Base-by-base conservation (phyloP, 2,797 vertebrate genomes). In the Cossypha niveicapilla region DNA sequence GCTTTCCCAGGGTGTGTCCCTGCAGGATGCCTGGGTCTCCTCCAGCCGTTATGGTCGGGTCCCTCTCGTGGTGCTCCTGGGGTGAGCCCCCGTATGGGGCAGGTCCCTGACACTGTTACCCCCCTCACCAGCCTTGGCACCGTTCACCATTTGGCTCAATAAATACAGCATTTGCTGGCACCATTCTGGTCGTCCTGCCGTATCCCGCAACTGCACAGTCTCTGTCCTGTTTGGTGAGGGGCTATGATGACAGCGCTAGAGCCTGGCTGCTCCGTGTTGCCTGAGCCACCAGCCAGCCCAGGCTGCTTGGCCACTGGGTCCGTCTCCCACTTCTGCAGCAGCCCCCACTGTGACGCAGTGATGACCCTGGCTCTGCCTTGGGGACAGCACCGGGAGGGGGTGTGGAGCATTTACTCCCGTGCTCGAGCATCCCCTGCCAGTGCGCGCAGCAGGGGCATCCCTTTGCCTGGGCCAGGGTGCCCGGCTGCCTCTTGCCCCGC, bases 81-180 rank as follows among this genome's bases (percentile, higher is more conserved):
- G 47, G 41, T 25, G 41, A 80, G 25, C 7, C 11, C 21, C 32
- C 1, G 0, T 5, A 10, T 0, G 25, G 1, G 19, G 5, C 2
- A 10, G 23, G 41, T 34, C 47, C 25, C 58, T 57, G 51, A 8
- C 7, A 10, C 42, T 7, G 3, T 32, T 27, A 28, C 3, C 22
- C 18, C 18, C 25, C 32, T 41, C n/a, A 23, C 37, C 34, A 56
- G 19, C 65, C 32, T 37, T 2, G 7, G 28, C 17, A 9, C 37
- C 4, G 1, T 2, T 2, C 10, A 6, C 28, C 2, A 0, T 74
- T 54, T 34, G 57, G 41, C 13, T 81, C 79, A 95, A 94, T 95
- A 96, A 94, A 95, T 1, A 1, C 2, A 2, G 32, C 4, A 1
- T 75, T 73, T 54, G 21, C 68, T 2, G 0, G 34, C 65, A 54